A percentile compares a stretch with the other conserved stretches of the same genome.
Evolutionary conservation across 2,113 vertebrate genomes (phyloP).

Genomic region (Sorex fumeus): DNA sequence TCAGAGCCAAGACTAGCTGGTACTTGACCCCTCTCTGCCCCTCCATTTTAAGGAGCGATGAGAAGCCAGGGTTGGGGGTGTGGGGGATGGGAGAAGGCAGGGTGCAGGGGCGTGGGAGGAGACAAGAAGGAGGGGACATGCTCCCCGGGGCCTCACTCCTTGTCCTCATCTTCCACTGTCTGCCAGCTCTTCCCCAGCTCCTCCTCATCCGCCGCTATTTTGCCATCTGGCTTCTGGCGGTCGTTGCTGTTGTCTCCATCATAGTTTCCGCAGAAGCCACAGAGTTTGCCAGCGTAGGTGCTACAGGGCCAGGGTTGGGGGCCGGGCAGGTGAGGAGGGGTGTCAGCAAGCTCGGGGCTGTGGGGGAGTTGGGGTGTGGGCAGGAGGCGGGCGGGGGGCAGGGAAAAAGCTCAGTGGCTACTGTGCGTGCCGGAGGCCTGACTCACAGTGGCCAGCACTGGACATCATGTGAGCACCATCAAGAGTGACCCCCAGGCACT

Average conservation of each 20-base stretch:
- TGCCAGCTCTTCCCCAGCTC: conserved; percentile 92
- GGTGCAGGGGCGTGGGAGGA: background rate
- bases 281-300: conserved; percentile 89
- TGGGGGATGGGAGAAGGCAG: background rate
- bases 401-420: too few relatives aligned
- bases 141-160: conserved; percentile 84
- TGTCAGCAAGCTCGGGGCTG: too few relatives aligned
- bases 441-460: too few relatives aligned
- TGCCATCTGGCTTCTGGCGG: conserved; percentile 88
- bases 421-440: too few relatives aligned
- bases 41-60: too few relatives aligned
- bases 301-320: conserved; percentile 70
- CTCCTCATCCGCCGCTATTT: conserved; percentile 67
- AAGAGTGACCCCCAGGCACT: too few relatives aligned
- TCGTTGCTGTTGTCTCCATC: conserved; percentile 89
- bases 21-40: too few relatives aligned
- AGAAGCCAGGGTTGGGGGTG: background rate
- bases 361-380: too few relatives aligned
- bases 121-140: background rate
- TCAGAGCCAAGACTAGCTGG: too few relatives aligned
- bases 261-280: conserved; percentile 92
- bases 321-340: too few relatives aligned
- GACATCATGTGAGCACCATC: too few relatives aligned
- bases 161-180: conserved; percentile 86
- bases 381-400: too few relatives aligned